These are phyloP conservation scores for Eupsilia transversa DNA, from an alignment of 2,888 invertebrate species.

Conservation along the genomic window DNA sequence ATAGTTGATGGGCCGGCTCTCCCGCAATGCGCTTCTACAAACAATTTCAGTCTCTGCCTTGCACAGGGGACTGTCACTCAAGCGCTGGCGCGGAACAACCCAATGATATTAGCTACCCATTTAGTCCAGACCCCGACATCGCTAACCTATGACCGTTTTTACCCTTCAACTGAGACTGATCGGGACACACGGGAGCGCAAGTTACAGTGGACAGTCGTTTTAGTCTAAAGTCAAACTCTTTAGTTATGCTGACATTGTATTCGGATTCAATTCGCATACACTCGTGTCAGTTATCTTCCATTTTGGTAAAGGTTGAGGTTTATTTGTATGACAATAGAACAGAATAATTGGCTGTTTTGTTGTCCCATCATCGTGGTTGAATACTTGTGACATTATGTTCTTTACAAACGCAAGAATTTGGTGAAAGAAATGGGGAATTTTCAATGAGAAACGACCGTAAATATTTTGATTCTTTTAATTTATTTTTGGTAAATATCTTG, in stretches of 20 bases:
- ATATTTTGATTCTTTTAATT: background rate
- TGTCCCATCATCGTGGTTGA: slow-evolving; percentile 37
- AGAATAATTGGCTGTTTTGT: slow-evolving; percentile 64
- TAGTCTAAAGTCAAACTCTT: slow-evolving; percentile 82
- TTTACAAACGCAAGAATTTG: slow-evolving; percentile 25
- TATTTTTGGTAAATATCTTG: slow-evolving; percentile 9
- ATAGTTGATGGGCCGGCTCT: slow-evolving; percentile 72
- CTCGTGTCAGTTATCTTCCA: slow-evolving; percentile 75
- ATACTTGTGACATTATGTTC: slow-evolving; percentile 40
- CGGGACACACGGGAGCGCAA: slow-evolving; percentile 67
- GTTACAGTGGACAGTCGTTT: slow-evolving; percentile 71
- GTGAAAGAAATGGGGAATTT: slow-evolving; percentile 18
- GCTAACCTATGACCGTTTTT: slow-evolving; percentile 66
- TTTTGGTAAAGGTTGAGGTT: slow-evolving; percentile 68
- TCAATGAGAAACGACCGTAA: background rate
- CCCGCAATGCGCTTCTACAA: slow-evolving; percentile 80
- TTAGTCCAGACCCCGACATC: slow-evolving; percentile 74
- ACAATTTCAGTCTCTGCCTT: slow-evolving; percentile 81
- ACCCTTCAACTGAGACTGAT: slow-evolving; percentile 58
- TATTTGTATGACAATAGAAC: slow-evolving; percentile 62
- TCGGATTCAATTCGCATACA: slow-evolving; percentile 82
- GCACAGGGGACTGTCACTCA: slow-evolving; percentile 88
- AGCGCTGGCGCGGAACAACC: slow-evolving; percentile 83
- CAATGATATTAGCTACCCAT: slow-evolving; percentile 83
- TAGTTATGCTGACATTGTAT: slow-evolving; percentile 85